A percentile compares a stretch with the other conserved stretches of the same genome.
Evolutionary conservation across 2,888 invertebrate species (phyloP).

Genomic region (Chironomus tentans): DNA sequence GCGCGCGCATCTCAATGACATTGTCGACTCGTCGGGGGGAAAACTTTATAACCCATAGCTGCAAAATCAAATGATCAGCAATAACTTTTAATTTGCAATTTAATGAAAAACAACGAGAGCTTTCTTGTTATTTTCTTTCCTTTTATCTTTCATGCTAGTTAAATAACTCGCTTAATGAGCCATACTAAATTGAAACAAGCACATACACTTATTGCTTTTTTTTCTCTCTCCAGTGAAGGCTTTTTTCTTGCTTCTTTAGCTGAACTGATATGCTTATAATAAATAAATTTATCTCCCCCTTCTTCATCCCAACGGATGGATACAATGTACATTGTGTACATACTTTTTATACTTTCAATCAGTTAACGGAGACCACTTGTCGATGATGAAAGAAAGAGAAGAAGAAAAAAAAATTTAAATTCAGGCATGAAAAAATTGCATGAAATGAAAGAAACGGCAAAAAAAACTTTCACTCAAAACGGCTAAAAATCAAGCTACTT

Average conservation of each 20-base stretch:
- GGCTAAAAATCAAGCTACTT: background rate
- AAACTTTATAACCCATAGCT: too few relatives aligned
- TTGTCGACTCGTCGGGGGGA: too few relatives aligned
- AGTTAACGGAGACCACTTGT: conserved; percentile 14
- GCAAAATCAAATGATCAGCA: background rate
- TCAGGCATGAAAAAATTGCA: conserved; percentile 12
- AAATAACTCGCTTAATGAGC: conserved; percentile 3
- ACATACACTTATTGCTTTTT: background rate
- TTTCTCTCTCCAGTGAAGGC: background rate
- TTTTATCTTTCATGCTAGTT: background rate
- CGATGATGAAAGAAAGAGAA: background rate
- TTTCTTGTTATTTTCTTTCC: too few relatives aligned
- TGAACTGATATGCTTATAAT: background rate
- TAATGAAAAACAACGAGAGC: too few relatives aligned
- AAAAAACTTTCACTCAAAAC: conserved; percentile 18
- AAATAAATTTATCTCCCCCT: background rate
- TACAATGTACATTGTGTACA: background rate
- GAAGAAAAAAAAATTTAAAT: background rate
- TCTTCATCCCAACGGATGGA: background rate
- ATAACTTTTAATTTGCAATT: background rate
- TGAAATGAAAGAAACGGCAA: background rate
- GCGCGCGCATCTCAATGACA: too few relatives aligned
- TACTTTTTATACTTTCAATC: background rate
- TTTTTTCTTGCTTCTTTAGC: too few relatives aligned
- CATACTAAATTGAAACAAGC: background rate